Evolutionary conservation across 2,797 vertebrate genomes (phyloP).

Genomic region (Malacoraja senta): DNA sequence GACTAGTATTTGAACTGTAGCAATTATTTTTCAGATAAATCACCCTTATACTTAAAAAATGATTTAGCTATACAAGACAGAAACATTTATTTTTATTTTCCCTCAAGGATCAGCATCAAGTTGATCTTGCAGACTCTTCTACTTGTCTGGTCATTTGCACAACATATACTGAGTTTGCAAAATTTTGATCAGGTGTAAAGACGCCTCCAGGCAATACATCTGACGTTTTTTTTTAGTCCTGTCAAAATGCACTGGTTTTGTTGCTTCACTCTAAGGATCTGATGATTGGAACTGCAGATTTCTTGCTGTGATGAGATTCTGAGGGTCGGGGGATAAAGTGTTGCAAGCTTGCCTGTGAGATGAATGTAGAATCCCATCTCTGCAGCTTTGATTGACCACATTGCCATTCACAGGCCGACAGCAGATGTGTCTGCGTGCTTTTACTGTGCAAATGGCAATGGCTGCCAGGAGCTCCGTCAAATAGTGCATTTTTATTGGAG

Average conservation of each 20-base stretch:
- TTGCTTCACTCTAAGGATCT: not conserved
- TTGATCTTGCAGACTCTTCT: not conserved
- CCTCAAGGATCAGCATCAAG: not conserved
- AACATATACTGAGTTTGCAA: slow-evolving; percentile 1
- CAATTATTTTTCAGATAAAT: not conserved
- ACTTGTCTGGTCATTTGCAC: slow-evolving; percentile 24
- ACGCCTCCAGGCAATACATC: slow-evolving; percentile 35
- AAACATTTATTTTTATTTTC: not conserved
- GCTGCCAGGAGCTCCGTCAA: not conserved
- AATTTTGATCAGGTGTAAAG: not conserved
- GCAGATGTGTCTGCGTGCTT: slow-evolving; percentile 11
- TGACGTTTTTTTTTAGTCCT: slow-evolving; percentile 42
- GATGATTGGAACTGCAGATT: not conserved
- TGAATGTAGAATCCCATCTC: slow-evolving; percentile 11
- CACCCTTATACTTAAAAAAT: not conserved
- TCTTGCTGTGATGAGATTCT: not conserved
- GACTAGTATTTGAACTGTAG: not conserved
- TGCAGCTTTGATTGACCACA: not conserved
- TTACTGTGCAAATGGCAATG: not conserved
- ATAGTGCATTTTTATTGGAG: not conserved
- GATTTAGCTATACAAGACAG: not conserved
- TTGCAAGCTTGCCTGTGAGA: not conserved
- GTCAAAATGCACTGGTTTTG: slow-evolving; percentile 41
- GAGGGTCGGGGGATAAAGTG: not conserved
- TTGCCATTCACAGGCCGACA: not conserved